Evolutionary conservation across 2,797 vertebrate genomes (phyloP).

Genomic region (Anomalospiza imberbis): DNA sequence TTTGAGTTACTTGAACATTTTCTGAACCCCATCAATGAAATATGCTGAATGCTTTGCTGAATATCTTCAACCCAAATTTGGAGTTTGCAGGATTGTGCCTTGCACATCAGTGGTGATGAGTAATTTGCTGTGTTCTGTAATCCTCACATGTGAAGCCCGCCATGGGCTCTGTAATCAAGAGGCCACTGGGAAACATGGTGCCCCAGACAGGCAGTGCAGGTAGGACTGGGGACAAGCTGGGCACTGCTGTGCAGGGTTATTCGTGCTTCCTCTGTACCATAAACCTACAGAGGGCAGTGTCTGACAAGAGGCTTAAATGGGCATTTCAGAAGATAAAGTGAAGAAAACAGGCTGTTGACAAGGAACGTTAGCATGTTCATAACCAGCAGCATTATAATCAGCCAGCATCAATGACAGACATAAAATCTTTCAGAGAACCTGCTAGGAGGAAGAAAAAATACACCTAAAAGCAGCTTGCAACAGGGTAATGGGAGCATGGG

Average conservation of each 20-base stretch:
- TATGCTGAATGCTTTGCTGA: background rate
- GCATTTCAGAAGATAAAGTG: background rate
- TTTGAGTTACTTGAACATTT: background rate
- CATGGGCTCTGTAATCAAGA: background rate
- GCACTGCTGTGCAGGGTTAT: background rate
- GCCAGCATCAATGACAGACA: background rate
- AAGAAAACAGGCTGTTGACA: background rate
- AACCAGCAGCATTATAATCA: background rate
- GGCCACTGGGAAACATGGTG: background rate
- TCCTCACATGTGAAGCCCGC: background rate
- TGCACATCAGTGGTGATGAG: background rate
- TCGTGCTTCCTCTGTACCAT: background rate
- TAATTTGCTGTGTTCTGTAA: background rate
- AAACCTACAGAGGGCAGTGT: conserved; percentile 27
- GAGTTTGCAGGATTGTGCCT: background rate
- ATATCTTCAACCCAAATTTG: background rate
- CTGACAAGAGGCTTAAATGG: background rate
- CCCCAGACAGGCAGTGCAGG: background rate
- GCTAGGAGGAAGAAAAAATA: background rate
- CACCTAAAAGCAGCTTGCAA: background rate
- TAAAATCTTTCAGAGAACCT: background rate
- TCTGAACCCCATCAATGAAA: background rate
- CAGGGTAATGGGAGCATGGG: background rate
- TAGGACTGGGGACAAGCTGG: background rate
- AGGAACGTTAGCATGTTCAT: background rate